Evolutionary conservation across 2,888 invertebrate species (phyloP).

Genomic region (Hirtodrosophila histrioides): DNA sequence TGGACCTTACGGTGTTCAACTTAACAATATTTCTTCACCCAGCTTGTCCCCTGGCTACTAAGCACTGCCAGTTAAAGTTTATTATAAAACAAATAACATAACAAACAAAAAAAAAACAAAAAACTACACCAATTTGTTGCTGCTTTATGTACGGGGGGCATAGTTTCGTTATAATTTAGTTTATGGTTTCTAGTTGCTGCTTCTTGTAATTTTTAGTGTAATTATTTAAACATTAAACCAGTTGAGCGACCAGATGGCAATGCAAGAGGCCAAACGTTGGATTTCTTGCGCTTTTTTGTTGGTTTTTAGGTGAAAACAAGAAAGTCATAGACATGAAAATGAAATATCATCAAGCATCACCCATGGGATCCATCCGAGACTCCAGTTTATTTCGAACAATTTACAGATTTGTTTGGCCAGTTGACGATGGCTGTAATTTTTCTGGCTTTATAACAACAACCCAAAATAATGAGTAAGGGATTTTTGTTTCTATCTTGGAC

Average conservation of each 20-base stretch:
- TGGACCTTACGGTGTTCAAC: background rate
- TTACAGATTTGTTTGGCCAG: constrained; percentile 27
- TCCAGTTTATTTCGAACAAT: constrained; percentile 26
- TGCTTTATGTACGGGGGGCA: constrained; percentile 15
- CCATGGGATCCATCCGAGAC: constrained; percentile 12
- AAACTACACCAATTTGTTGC: constrained; percentile 30
- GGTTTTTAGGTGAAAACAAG: constrained; percentile 63
- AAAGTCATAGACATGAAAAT: constrained; percentile 66
- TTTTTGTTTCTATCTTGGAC: constrained; percentile 25
- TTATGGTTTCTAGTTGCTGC: constrained; percentile 34
- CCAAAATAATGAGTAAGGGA: constrained; percentile 66
- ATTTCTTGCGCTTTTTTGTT: constrained; percentile 28
- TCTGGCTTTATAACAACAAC: constrained; percentile 31
- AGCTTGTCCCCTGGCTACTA: constrained; percentile 1
- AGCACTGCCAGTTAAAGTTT: constrained; percentile 4
- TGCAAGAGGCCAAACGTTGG: constrained; percentile 10
- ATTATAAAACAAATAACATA: constrained; percentile 8
- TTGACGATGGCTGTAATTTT: constrained; percentile 39
- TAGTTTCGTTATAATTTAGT: constrained; percentile 58
- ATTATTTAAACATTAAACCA: constrained; percentile 79
- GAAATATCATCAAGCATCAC: constrained; percentile 63
- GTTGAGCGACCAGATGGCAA: constrained; percentile 44
- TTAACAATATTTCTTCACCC: constrained; percentile 21
- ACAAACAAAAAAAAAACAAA: constrained; percentile 6
- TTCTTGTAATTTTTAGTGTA: constrained; percentile 63